Evolutionary conservation across 2,797 vertebrate genomes (phyloP).

Genomic region (Hephaestus fuliginosus): DNA sequence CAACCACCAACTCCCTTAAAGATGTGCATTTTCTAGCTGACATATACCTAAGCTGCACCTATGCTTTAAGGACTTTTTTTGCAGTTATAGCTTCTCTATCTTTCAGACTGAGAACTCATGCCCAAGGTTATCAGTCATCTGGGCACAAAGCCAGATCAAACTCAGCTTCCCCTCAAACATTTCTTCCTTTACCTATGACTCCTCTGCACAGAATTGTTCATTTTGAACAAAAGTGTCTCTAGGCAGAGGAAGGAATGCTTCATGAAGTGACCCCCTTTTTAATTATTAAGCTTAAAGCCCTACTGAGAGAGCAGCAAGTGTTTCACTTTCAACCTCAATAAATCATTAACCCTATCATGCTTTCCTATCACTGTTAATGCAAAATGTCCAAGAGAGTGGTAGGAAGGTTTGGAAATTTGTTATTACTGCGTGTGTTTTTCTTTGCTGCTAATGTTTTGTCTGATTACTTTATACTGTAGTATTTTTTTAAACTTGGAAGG

Average conservation of each 20-base stretch:
- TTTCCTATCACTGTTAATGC: conserved; percentile 21
- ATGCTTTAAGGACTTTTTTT: conserved; percentile 21
- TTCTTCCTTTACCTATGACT: conserved; percentile 62
- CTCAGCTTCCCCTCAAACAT: conserved; percentile 49
- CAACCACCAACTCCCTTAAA: conserved; percentile 27
- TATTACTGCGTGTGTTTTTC: conserved; percentile 5
- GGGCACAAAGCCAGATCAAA: conserved; percentile 62
- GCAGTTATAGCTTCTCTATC: conserved; percentile 28
- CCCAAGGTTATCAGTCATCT: conserved; percentile 63
- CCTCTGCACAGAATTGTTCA: conserved; percentile 61
- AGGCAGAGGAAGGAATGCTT: conserved; percentile 64
- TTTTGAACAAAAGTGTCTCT: conserved; percentile 63
- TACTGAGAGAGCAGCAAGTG: conserved; percentile 13
- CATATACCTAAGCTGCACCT: conserved; percentile 9
- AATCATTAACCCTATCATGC: conserved; percentile 41
- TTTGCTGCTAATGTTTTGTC: conserved; percentile 11
- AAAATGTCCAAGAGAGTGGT: neutral
- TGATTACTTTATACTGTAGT: neutral
- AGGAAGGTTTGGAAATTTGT: neutral
- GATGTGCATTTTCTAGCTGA: conserved; percentile 1
- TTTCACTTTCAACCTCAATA: conserved; percentile 23
- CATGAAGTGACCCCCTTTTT: conserved; percentile 58
- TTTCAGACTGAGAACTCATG: conserved; percentile 32
- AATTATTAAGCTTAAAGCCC: conserved; percentile 69
- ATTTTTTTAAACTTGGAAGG: neutral